Evolutionary conservation across 2,888 invertebrate species (phyloP), one percentile per base, ranked within the genome.

Genomic region (Volucella bombylans): DNA sequence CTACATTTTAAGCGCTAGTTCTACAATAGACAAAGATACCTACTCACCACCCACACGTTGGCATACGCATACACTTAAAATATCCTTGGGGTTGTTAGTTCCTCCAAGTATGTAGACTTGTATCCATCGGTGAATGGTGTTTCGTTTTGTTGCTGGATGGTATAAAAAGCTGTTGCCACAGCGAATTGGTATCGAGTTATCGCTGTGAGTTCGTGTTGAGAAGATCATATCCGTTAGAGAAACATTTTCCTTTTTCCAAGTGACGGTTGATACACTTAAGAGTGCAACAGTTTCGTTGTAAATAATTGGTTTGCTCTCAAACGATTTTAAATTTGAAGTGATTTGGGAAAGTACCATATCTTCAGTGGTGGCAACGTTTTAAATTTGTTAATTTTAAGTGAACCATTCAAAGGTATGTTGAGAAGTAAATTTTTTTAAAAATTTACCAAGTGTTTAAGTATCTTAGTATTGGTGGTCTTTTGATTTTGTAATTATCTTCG

Each of bases 111-210:
- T 8, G 14, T 39, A 81, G 12, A 41, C 2, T 31, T 47, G 52
- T 52, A 62, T 4, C 69, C 62, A 72, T 14, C 45, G 49, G n/a
- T 54, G 18, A 9, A 18, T 23, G 71, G 65, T 72, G 55, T 47
- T 59, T 74, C 54, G 52, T 64, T 59, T 67, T 67, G 65, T 72
- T 85, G 74, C 76, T 31, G 76, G 76, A 86, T 86, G 77, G 77
- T 86, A 86, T 86, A 86, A 82, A 86, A 86, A 78, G 85, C 69
- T 55, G 54, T 23, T 77, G 64, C 72, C 71, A 73, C 47, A 50
- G 15, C 52, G 45, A 69, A 68, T 55, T 77, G 59, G 23, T 59
- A 73, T 86, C 80, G 73, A 86, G 85, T 86, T 67, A 86, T 77
- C 73, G 77, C 59, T 82, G 68, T 59, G 68, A 73, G 67, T 82